These are phyloP conservation scores for Hypanus sabinus DNA, from an alignment of 2,113 vertebrate genomes.

Conservation along the genomic window DNA sequence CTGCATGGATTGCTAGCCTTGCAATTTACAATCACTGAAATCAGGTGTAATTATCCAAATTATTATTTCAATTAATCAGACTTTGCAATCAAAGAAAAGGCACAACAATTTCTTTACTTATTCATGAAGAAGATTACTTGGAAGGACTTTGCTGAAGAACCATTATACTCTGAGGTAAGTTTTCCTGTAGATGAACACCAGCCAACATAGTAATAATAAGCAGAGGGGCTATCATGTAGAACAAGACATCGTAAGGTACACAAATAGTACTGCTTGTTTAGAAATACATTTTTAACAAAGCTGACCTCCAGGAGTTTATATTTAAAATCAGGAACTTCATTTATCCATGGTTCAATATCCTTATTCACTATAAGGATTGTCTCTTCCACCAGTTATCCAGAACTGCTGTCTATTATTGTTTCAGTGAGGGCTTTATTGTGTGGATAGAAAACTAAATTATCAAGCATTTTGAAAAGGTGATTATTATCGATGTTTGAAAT, in stretches of 20 bases:
- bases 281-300: neutral
- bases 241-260: neutral
- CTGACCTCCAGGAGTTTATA: neutral
- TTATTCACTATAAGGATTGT: neutral
- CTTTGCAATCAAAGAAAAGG: neutral
- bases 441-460: neutral
- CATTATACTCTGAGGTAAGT: too few species aligned
- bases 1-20: neutral
- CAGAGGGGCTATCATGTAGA: neutral
- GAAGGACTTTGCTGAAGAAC: neutral
- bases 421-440: neutral
- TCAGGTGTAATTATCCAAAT: neutral
- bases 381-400: neutral
- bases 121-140: neutral
- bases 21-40: neutral
- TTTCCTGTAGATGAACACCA: neutral
- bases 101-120: neutral
- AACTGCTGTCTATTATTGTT: neutral
- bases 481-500: neutral
- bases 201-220: neutral
- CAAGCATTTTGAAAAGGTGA: neutral
- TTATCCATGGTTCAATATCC: neutral
- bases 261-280: neutral
- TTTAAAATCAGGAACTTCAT: neutral
- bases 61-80: neutral